phyloP scores from a whole-genome alignment of 1,140 invertebrate species.

The Cephus cinctus region DNA sequence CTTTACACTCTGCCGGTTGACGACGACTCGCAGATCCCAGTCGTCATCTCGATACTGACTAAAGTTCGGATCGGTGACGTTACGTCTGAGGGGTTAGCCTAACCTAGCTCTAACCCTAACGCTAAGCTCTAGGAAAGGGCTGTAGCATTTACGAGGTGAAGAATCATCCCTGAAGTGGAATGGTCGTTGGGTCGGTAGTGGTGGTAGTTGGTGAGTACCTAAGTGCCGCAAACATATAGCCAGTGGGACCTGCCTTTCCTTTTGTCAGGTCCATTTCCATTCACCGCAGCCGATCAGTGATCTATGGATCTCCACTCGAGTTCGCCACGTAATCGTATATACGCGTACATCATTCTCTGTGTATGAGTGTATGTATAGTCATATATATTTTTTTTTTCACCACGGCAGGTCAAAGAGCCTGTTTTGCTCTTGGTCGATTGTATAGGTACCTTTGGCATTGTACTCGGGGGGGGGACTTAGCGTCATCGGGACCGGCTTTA shows the following conservation, averaged over 20 bases:
- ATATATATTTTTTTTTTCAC: too few species aligned
- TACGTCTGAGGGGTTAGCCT: too few species aligned
- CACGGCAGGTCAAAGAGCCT: constrained; percentile 25
- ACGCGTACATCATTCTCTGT: too few species aligned
- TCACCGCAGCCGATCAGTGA: constrained; percentile 35
- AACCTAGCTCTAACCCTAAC: constrained; percentile 23
- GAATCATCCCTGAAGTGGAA: constrained; percentile 9
- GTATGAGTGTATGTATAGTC: too few species aligned
- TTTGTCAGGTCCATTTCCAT: constrained; percentile 29
- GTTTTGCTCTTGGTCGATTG: constrained; percentile 23
- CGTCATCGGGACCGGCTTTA: constrained; percentile 10
- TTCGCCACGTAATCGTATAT: constrained; percentile 37
- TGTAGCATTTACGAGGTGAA: constrained; percentile 23
- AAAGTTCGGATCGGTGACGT: too few species aligned
- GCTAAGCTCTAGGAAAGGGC: constrained; percentile 41
- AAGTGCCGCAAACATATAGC: not conserved
- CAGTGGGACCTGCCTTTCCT: constrained; percentile 33
- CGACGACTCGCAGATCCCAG: constrained; percentile 14
- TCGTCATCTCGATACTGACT: too few species aligned
- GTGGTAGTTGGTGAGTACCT: constrained; percentile 8
- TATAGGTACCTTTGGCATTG: constrained; percentile 17
- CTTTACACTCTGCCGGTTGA: too few species aligned
- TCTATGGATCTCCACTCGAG: constrained; percentile 47
- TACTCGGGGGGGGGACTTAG: not conserved
- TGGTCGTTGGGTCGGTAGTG: constrained; percentile 6